These are phyloP conservation scores for Thamnophis elegans DNA, from an alignment of 2,797 vertebrate genomes.

Conservation along the genomic window DNA sequence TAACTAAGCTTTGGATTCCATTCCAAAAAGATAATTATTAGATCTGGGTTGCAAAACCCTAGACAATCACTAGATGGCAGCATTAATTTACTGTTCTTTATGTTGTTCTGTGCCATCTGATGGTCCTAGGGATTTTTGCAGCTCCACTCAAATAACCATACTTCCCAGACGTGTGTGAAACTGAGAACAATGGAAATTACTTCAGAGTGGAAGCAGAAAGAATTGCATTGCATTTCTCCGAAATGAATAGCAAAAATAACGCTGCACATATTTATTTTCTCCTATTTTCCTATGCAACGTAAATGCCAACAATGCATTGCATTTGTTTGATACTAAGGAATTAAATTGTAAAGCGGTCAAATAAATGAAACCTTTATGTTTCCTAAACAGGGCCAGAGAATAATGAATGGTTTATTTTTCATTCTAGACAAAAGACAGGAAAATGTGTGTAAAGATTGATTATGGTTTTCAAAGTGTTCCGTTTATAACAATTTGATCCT, in stretches of 20 bases:
- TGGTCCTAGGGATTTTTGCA: not conserved
- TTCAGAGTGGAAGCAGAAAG: not conserved
- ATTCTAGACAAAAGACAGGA: conserved; percentile 48
- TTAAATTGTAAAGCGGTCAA: conserved; percentile 51
- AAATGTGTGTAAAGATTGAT: conserved; percentile 48
- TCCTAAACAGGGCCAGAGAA: conserved; percentile 54
- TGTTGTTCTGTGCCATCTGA: not conserved
- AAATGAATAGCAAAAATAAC: not conserved
- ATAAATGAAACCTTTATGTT: conserved; percentile 57
- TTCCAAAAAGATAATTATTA: not conserved
- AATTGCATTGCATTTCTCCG: not conserved
- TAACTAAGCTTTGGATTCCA: not conserved
- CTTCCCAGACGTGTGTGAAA: not conserved
- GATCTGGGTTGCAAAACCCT: not conserved
- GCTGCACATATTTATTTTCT: not conserved
- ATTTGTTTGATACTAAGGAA: conserved; percentile 42
- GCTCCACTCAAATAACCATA: not conserved
- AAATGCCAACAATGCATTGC: not conserved
- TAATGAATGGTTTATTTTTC: conserved; percentile 60
- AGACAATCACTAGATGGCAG: not conserved
- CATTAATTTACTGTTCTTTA: not conserved
- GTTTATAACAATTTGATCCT: conserved; percentile 52
- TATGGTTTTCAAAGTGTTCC: conserved; percentile 56
- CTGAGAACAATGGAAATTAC: not conserved
- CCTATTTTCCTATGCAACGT: not conserved